phyloP scores from a whole-genome alignment of 2,888 invertebrate species.

The Drosophila quinaria region DNA sequence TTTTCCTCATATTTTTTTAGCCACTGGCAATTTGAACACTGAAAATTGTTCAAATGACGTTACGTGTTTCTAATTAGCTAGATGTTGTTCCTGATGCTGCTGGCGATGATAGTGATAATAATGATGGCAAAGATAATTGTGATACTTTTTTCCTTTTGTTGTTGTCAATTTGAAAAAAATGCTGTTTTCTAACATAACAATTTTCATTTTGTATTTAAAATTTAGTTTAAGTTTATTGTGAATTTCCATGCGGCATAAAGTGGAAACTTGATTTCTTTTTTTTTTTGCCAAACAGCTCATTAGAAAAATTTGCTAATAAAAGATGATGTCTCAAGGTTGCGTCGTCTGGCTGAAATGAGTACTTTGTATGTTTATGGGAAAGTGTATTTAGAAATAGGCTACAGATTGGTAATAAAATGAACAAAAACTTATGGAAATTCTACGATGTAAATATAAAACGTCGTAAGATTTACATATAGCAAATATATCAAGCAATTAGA shows the following conservation, averaged over 20 bases:
- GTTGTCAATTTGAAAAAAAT: slow-evolving; percentile 49
- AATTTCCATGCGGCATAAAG: not conserved
- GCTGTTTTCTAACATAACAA: slow-evolving; percentile 13
- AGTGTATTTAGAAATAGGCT: not conserved
- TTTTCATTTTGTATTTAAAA: slow-evolving; percentile 29
- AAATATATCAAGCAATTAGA: not conserved
- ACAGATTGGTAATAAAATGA: not conserved
- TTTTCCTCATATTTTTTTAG: slow-evolving; percentile 24
- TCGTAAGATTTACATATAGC: not conserved
- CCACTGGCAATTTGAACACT: slow-evolving; percentile 37
- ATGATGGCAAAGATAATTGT: slow-evolving; percentile 35
- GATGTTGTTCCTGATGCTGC: slow-evolving; percentile 20
- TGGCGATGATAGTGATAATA: slow-evolving; percentile 34
- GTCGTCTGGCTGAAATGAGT: slow-evolving; percentile 17
- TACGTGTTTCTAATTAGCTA: slow-evolving; percentile 64
- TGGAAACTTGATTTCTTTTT: not conserved
- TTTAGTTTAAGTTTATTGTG: slow-evolving; percentile 21
- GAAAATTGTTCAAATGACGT: slow-evolving; percentile 55
- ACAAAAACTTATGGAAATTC: too few relatives aligned
- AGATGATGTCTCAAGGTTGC: slow-evolving; percentile 63
- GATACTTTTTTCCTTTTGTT: slow-evolving; percentile 15
- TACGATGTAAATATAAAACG: not conserved
- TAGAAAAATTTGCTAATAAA: slow-evolving; percentile 68
- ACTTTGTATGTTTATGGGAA: not conserved
- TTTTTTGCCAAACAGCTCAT: slow-evolving; percentile 20